These are phyloP conservation scores for Nannoperca australis DNA, from an alignment of 2,797 vertebrate species.

Conservation along the genomic window DNA sequence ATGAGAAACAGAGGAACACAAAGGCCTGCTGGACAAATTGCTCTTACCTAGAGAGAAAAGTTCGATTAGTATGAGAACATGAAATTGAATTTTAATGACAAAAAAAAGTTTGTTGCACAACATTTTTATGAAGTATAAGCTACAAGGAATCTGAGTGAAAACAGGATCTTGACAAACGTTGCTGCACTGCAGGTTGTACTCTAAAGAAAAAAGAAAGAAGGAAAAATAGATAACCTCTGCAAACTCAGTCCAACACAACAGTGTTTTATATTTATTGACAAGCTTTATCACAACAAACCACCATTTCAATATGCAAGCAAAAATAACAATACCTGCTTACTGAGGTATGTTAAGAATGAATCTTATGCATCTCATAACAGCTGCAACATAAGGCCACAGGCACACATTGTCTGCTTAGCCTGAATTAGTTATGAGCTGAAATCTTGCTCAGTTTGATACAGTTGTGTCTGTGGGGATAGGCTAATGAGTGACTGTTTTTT, in stretches of 20 bases:
- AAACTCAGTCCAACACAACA: too few relatives aligned
- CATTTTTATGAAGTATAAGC: slow-evolving; percentile 4
- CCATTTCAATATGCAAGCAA: slow-evolving; percentile 2
- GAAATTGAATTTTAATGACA: slow-evolving; percentile 30
- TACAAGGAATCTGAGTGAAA: slow-evolving; percentile 4
- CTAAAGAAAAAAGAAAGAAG: neutral
- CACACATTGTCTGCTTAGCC: slow-evolving; percentile 15
- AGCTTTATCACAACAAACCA: neutral
- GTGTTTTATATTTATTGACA: slow-evolving; percentile 15
- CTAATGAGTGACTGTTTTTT: slow-evolving; percentile 24
- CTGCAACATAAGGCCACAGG: slow-evolving; percentile 15
- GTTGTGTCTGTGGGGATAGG: slow-evolving; percentile 24
- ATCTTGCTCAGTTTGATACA: slow-evolving; percentile 16
- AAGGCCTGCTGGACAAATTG: slow-evolving; percentile 33
- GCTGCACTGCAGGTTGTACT: neutral
- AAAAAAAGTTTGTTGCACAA: slow-evolving; percentile 4
- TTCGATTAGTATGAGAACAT: slow-evolving; percentile 20
- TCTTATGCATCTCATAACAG: neutral
- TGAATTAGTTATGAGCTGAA: slow-evolving; percentile 44
- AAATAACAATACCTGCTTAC: neutral
- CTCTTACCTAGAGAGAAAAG: slow-evolving; percentile 33
- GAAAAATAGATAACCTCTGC: neutral
- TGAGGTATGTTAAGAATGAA: slow-evolving; percentile 11
- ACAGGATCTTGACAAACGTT: neutral
- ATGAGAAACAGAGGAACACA: slow-evolving; percentile 21